Conservation (phyloP, 2,888 invertebrate species). For the Drosophila emarginata region DNA sequence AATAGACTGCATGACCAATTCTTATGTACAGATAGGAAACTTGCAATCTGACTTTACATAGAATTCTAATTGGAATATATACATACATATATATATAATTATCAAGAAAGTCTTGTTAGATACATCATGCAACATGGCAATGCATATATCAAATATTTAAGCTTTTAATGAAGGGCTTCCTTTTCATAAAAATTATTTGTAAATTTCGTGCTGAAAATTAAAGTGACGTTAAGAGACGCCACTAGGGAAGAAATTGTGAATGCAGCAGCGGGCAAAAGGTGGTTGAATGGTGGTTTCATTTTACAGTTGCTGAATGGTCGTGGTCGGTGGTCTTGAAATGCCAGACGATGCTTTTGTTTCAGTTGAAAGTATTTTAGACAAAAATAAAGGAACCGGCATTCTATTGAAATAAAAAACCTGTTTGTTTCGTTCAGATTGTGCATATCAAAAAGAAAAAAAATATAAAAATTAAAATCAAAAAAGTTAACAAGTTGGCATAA, state of each 20-base stretch:
- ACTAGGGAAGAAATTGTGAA: constrained; percentile 2
- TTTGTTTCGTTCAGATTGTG: constrained; percentile 31
- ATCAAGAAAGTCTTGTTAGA: neutral
- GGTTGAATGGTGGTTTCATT: constrained; percentile 25
- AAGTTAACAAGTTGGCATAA: constrained; percentile 7
- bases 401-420: constrained; percentile 54
- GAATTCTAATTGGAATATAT: no score
- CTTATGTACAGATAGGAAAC: no score
- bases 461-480: neutral
- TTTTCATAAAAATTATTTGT: neutral
- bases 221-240: constrained; percentile 56
- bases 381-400: constrained; percentile 58
- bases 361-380: constrained; percentile 47
- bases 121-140: neutral
- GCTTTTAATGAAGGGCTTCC: neutral
- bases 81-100: no score
- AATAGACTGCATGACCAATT: no score
- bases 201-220: neutral
- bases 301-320: constrained; percentile 21
- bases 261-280: constrained; percentile 31
- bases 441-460: constrained; percentile 30
- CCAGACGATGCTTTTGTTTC: constrained; percentile 48
- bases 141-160: neutral
- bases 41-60: no score
- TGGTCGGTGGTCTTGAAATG: constrained; percentile 41